Evolutionary conservation across 1,140 invertebrate species (phyloP), one percentile per base, ranked within the genome.

Genomic region (Neodiprion fabricii): DNA sequence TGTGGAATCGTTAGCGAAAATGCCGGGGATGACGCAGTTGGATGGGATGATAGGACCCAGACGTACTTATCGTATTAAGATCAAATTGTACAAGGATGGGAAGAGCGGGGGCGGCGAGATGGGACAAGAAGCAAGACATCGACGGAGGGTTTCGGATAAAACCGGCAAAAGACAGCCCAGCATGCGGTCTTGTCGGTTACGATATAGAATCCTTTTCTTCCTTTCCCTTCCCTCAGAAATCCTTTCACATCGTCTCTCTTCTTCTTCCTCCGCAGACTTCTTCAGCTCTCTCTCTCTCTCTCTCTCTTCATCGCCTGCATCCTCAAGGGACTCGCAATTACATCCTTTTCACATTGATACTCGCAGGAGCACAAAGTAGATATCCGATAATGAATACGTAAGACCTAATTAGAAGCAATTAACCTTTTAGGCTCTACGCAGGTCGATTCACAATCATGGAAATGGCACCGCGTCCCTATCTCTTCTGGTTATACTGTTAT

Each of bases 351-450:
- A 61, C 53, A 61, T 5, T 61, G 11, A 61, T 61, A 12, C n/a
- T 17, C 11, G n/a, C 28, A 1, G 28, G 2, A n/a, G 53, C 53
- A 61, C 53, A n/a, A n/a, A 12, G 53, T 61, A 61, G 11, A 11
- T n/a, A 61, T n/a, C 53, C 53, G 53, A 61, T 61, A 61, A 61
- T 61, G 53, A 61, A 61, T 61, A 61, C 53, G 53, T 61, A 61
- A 61, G 53, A 61, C 53, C 53, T 61, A 61, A 61, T 61, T 61
- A 61, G 53, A 61, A 61, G 53, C 53, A 61, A 61, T 61, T 61
- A 61, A 61, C 53, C 53, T 61, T 61, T 61, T 17, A 61, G 53
- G 53, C 53, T 17, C 53, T 61, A 61, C 53, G 7, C n/a, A 61
- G 53, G 11, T 61, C 53, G 53, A 61, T 61, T 61, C 53, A 17